Base-by-base conservation (phyloP, 2,797 vertebrate genomes). In the Chaetodon trifasciatus region DNA sequence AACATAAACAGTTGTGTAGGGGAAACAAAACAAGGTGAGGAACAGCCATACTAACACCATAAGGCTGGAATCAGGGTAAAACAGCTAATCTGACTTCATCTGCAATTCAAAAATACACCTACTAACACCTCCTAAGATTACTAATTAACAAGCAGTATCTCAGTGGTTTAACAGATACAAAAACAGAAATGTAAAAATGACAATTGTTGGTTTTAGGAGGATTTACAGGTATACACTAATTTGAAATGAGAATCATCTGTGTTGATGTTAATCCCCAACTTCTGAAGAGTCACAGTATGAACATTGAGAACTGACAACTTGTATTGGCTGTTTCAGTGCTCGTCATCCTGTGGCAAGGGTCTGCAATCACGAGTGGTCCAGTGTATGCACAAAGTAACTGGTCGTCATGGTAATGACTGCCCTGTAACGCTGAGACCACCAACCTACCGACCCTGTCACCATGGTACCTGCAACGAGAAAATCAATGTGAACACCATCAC, bases 341-440 rank as follows among this genome's bases (percentile, higher is more conserved):
- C 98, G 0, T 96, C 98, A 0, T 98, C 97, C 8, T 99, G 98
- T 15, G 98, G 98, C 42, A 97, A 96, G 82, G 97, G 98, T 21
- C 95, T 99, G 58, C 98, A 99, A 94, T 99, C 98, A 0, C 95
- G 98, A 0, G 98, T 99, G 89, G 98, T 99, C 47, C 98, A 99
- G 83, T 99, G 98, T 78, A 99, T 99, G 98, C 98, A 99, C 93
- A 97, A 94, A 76, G 95, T 98, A 64, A 99, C 97, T 0, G 98
- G 98, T 65, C 98, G 98, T 63, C 98, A 99, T 0, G 98, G 98
- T 74, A 97, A 89, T 0, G 96, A 98, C 84, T 99, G 98, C 49
- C 96, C 96, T 0, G 62, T 91, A 8, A 91, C 95, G 7, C 90
- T 93, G 23, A 98, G 97, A 84, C 98, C 97, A 0, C 95, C 96